phyloP scores from a whole-genome alignment of 2,888 invertebrate genomes.

The Boloria euphrosyne region DNA sequence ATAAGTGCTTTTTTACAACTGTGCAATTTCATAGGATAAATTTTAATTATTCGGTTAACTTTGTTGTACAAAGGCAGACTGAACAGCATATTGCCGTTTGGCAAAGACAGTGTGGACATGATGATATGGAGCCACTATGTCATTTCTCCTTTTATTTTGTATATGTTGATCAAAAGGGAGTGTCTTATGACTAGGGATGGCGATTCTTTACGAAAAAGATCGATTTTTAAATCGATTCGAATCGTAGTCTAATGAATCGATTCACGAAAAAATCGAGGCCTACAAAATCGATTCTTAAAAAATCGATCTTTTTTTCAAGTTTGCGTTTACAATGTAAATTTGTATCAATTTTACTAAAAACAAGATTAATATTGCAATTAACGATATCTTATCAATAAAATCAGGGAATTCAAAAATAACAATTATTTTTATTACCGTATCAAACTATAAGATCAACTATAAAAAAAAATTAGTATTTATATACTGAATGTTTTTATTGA shows the following conservation, averaged over 20 bases:
- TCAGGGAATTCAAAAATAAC: constrained; percentile 4
- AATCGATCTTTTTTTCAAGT: constrained; percentile 7
- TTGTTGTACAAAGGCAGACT: too few species aligned
- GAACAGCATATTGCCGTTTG: too few species aligned
- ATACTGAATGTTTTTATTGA: too few species aligned
- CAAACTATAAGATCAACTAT: neutral
- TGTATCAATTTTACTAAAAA: constrained; percentile 1
- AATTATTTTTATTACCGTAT: constrained; percentile 6
- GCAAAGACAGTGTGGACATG: too few species aligned
- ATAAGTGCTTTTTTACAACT: too few species aligned
- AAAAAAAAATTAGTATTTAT: neutral
- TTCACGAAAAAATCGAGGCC: constrained; percentile 27
- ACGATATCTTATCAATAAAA: neutral
- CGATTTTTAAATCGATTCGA: constrained; percentile 24
- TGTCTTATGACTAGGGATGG: too few species aligned
- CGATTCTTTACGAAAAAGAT: too few species aligned
- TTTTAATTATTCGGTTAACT: too few species aligned
- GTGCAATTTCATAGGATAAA: too few species aligned
- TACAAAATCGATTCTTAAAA: constrained; percentile 19
- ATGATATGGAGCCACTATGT: too few species aligned
- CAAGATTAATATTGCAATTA: neutral
- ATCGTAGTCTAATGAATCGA: constrained; percentile 24
- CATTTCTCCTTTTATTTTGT: too few species aligned
- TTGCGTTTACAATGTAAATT: constrained; percentile 6
- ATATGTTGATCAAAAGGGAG: too few species aligned